A percentile compares a stretch with the other conserved stretches of the same genome.
phyloP scores from a whole-genome alignment of 2,888 invertebrate genomes.

The Eupithecia abbreviata region DNA sequence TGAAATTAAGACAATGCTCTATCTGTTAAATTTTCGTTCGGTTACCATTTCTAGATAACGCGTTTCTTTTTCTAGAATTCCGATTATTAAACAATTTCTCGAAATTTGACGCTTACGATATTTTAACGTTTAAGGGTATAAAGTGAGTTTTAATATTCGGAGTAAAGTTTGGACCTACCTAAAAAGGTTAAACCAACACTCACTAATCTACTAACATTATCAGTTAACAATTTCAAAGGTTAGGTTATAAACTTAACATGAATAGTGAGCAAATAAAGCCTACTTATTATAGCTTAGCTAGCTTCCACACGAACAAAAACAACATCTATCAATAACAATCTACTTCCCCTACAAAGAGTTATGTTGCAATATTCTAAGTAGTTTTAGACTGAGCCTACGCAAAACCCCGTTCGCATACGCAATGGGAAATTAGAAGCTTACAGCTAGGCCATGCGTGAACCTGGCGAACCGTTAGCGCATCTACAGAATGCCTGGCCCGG shows the following conservation, averaged over 20 bases:
- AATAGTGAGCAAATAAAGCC: not conserved
- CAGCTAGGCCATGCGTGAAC: slow-evolving; percentile 40
- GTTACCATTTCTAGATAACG: too few relatives aligned
- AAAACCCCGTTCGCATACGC: slow-evolving; percentile 40
- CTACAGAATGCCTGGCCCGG: slow-evolving; percentile 34
- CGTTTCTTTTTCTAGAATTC: too few relatives aligned
- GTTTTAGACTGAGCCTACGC: slow-evolving; percentile 20
- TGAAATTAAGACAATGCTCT: too few relatives aligned
- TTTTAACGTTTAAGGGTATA: too few relatives aligned
- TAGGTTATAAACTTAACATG: not conserved
- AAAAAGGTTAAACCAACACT: not conserved
- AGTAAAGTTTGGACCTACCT: not conserved
- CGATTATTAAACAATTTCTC: too few relatives aligned
- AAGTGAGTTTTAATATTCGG: not conserved
- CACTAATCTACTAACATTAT: not conserved
- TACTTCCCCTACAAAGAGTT: not conserved
- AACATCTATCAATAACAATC: not conserved
- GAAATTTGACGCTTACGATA: too few relatives aligned
- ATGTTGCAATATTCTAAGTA: not conserved
- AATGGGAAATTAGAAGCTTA: slow-evolving; percentile 41
- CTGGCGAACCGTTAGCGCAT: slow-evolving; percentile 35
- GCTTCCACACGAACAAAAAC: not conserved
- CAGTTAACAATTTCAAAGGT: too few relatives aligned
- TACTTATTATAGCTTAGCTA: not conserved
- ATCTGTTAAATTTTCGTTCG: too few relatives aligned